Conservation (phyloP, 2,888 invertebrate genomes). For the Unio delphinus region DNA sequence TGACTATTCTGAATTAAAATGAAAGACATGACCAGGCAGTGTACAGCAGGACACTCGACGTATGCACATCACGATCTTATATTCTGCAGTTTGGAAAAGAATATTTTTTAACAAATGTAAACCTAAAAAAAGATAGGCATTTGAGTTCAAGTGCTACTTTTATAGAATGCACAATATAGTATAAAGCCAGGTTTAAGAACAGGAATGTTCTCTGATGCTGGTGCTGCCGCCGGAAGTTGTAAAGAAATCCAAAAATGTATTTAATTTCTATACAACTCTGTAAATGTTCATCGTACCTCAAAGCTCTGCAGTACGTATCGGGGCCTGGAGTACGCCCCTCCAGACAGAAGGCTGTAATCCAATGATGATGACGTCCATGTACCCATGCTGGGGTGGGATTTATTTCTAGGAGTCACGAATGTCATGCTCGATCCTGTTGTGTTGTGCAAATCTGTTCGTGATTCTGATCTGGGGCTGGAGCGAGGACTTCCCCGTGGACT, state of each 20-base stretch:
- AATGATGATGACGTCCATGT: neutral
- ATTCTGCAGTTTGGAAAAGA: too few species aligned
- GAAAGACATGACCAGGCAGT: too few species aligned
- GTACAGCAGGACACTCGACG: too few species aligned
- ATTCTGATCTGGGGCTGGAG: conserved; percentile 21
- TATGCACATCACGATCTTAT: too few species aligned
- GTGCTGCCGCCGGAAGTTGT: neutral
- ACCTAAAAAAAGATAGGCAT: too few species aligned
- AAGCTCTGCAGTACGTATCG: conserved; percentile 56
- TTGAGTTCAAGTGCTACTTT: too few species aligned
- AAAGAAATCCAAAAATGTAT: neutral
- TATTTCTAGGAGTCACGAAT: conserved; percentile 50
- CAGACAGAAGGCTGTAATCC: conserved; percentile 40
- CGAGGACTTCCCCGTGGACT: conserved; percentile 28
- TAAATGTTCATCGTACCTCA: conserved; percentile 32
- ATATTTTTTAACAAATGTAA: too few species aligned
- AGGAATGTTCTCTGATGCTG: too few species aligned
- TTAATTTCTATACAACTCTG: neutral
- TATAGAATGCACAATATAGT: too few species aligned
- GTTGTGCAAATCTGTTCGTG: conserved; percentile 25
- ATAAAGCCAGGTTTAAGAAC: too few species aligned
- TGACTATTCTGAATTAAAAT: too few species aligned
- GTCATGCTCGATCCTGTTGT: conserved; percentile 52
- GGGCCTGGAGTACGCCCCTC: conserved; percentile 48
- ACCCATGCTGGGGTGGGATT: conserved; percentile 19